Conservation (phyloP, 2,797 vertebrate species). For the Craterocephalus amniculus region DNA sequence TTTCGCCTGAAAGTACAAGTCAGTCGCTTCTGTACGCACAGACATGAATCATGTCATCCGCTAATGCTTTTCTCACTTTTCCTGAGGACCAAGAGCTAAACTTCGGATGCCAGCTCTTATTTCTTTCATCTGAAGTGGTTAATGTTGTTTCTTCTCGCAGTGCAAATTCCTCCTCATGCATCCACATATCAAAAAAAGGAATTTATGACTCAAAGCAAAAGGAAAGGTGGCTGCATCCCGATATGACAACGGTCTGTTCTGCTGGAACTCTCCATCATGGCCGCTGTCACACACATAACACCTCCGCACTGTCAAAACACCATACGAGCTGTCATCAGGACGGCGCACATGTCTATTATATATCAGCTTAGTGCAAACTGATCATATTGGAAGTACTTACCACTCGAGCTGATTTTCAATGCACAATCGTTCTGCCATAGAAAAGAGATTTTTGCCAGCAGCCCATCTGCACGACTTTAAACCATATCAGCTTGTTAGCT, state of each 20-base stretch:
- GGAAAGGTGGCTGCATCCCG: conserved; percentile 8
- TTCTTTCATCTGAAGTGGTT: conserved; percentile 29
- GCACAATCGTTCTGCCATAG: background rate
- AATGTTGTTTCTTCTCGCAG: conserved; percentile 11
- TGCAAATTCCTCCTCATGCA: conserved; percentile 23
- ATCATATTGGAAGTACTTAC: conserved; percentile 12
- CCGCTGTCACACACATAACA: conserved; percentile 9
- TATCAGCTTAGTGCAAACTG: conserved; percentile 28
- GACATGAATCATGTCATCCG: conserved; percentile 44
- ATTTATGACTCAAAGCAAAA: conserved; percentile 42
- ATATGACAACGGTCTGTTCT: conserved; percentile 28
- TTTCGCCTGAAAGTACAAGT: conserved; percentile 56
- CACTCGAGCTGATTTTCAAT: conserved; percentile 21
- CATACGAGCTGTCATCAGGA: conserved; percentile 5
- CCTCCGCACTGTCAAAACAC: conserved; percentile 10
- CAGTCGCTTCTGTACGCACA: too few relatives aligned
- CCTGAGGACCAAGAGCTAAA: conserved; percentile 35
- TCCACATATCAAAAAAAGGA: conserved; percentile 45
- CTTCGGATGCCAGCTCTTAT: conserved; percentile 37
- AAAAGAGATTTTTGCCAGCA: conserved; percentile 29
- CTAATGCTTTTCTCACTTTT: conserved; percentile 27
- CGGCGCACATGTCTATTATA: background rate
- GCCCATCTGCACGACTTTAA: conserved; percentile 46
- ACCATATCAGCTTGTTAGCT: conserved; percentile 19
- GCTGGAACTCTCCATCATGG: conserved; percentile 19